Percentiles rank a stretch among this genome's conserved stretches.
phyloP scores from a whole-genome alignment of 2,797 vertebrate genomes.

The Amblyopsis hoosieri region DNA sequence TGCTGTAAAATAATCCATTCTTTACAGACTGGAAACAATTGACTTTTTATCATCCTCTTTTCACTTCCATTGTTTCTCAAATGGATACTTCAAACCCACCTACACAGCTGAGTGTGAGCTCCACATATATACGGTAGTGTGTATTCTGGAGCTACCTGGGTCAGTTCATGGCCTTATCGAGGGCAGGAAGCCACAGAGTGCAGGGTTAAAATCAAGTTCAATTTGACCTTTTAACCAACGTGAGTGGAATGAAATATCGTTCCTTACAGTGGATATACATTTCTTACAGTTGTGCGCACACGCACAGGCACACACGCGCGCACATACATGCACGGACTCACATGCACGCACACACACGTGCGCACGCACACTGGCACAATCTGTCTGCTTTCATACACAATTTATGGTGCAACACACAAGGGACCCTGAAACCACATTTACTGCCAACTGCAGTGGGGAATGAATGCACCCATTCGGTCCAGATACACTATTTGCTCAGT shows the following conservation, averaged over 20 bases:
- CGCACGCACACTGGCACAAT: background rate
- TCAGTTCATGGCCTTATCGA: too few species aligned
- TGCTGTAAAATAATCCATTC: too few species aligned
- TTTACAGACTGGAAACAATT: too few species aligned
- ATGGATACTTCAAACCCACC: too few species aligned
- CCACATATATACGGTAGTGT: too few species aligned
- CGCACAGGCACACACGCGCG: background rate
- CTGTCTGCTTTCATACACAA: slow-evolving; percentile 64
- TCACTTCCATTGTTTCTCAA: too few species aligned
- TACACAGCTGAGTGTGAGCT: too few species aligned
- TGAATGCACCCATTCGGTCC: slow-evolving; percentile 75
- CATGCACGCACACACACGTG: background rate
- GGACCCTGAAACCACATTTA: slow-evolving; percentile 78
- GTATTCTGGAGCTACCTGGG: too few species aligned
- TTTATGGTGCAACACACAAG: slow-evolving; percentile 61
- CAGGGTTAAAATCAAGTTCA: too few species aligned
- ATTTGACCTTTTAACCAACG: too few species aligned
- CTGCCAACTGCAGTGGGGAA: slow-evolving; percentile 70
- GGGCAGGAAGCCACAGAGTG: too few species aligned
- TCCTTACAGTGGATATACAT: background rate
- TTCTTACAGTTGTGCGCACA: background rate
- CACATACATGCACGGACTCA: background rate
- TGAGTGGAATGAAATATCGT: background rate
- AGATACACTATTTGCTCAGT: slow-evolving; percentile 53
- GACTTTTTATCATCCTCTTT: too few species aligned